Evolutionary conservation across 2,888 invertebrate species (phyloP), one percentile per base, ranked within the genome.

Genomic region (Tigriopus californicus): DNA sequence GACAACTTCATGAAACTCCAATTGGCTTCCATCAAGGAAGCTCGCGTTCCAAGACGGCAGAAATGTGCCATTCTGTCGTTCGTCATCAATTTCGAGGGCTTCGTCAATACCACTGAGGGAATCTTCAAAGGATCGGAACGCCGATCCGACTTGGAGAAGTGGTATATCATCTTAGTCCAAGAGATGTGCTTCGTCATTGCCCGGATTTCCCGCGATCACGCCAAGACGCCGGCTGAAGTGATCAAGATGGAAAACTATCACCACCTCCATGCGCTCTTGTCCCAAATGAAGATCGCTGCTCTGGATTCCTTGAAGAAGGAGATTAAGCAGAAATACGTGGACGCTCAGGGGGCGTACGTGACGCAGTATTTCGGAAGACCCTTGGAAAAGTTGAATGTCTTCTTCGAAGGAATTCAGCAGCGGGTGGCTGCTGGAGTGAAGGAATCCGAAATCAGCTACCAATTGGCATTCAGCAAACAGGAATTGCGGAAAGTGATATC

Each of bases 191-290:
- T 18, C 13, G 18, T 44, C 4, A 40, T 53, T 42, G 24, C 25
- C 44, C 72, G 79, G 54, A 84, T 90, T 65, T 81, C 88, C 1
- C 75, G 74, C 58, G 87, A 90, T 67, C 88, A 90, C 71, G 81
- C 83, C 64, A 91, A 91, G 74, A 91, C 91, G 15, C 97, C 95
- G 5, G 79, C 83, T 55, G 85, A 89, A 74, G 90, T 94, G 49
- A 80, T 94, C 55, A 84, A 85, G 73, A 86, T 92, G 82, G 87
- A 81, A 80, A 98, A 97, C 74, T 95, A 87, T 73, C 95, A 97
- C 76, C 85, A 87, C 67, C 80, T 98, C 70, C 83, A 85, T 71
- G 87, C 83, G 49, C 74, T 85, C 64, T 72, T 95, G 64, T 85
- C 87, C 8, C 84, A 88, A 70, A 74, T 94, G 66, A 95, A 95